These are phyloP conservation scores for Cladorhizidae sp. DNA, from an alignment of 37 sponge, comb jelly and placozoan genomes.

Conservation along the genomic window DNA sequence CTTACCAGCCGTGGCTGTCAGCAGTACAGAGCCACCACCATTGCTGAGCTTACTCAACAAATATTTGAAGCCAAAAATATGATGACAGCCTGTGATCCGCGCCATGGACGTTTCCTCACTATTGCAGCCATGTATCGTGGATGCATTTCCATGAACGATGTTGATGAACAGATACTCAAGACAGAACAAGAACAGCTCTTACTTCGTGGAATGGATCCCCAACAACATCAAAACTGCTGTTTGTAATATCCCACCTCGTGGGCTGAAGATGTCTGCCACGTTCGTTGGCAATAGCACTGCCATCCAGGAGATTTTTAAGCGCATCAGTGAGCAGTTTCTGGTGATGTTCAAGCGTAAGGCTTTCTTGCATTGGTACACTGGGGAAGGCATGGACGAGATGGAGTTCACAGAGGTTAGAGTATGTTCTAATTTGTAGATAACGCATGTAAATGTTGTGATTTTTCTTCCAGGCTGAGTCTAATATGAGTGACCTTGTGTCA, in stretches of 20 bases:
- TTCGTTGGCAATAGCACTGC: slow-evolving; percentile 99
- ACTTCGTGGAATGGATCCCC: no score
- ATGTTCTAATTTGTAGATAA: not conserved
- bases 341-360: slow-evolving; percentile 99
- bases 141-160: slow-evolving; percentile 99
- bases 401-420: slow-evolving; percentile 95
- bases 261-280: slow-evolving; percentile 98
- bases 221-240: no score
- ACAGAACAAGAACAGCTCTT: slow-evolving; percentile 99
- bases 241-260: no score
- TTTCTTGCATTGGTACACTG: no score
- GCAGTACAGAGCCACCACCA: slow-evolving; percentile 99
- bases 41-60: slow-evolving; percentile 99
- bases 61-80: no score
- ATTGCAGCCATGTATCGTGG: slow-evolving; percentile 99
- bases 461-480: slow-evolving; percentile 88
- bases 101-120: slow-evolving; percentile 98
- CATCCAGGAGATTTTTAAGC: slow-evolving; percentile 99
- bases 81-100: no score
- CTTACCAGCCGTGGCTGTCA: slow-evolving; percentile 99
- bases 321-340: slow-evolving; percentile 99
- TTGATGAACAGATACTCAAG: no score
- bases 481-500: slow-evolving; percentile 99
- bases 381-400: slow-evolving; percentile 99
- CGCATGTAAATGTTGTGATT: not conserved